A percentile compares a stretch with the other conserved stretches of the same genome.
Evolutionary conservation across 2,113 vertebrate genomes (phyloP).

Genomic region (Scartelaos histophorus): DNA sequence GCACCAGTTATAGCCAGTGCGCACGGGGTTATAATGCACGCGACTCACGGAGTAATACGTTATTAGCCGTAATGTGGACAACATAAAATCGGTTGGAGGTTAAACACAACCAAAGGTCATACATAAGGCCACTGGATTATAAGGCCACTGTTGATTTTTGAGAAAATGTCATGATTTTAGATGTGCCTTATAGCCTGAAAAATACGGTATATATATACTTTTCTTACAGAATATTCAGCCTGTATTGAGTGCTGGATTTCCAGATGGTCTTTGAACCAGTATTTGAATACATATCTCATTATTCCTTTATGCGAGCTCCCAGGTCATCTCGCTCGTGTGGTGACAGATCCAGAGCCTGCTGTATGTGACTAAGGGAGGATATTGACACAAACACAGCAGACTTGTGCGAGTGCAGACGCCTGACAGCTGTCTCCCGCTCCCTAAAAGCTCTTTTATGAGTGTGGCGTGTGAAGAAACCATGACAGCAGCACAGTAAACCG

Average conservation of each 20-base stretch:
- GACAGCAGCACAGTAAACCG: conserved; percentile 11
- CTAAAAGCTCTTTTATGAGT: conserved; percentile 52
- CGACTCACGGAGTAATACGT: too few relatives aligned
- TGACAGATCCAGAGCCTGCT: conserved; percentile 1
- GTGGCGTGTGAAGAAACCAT: conserved; percentile 18
- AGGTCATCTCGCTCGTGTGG: background rate
- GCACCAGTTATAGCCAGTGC: too few relatives aligned
- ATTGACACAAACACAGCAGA: conserved; percentile 27
- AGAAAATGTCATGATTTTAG: too few relatives aligned
- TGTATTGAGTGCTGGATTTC: background rate
- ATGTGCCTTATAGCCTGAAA: too few relatives aligned
- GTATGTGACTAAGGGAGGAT: conserved; percentile 12
- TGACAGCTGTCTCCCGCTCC: conserved; percentile 49
- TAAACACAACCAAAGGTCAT: too few relatives aligned
- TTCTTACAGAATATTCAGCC: background rate
- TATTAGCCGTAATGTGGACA: too few relatives aligned
- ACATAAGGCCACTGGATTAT: too few relatives aligned
- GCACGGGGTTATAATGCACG: too few relatives aligned
- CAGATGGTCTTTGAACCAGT: background rate
- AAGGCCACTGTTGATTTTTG: too few relatives aligned
- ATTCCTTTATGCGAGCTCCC: background rate
- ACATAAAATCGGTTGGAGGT: too few relatives aligned
- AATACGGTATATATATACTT: too few relatives aligned
- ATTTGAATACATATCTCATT: background rate
- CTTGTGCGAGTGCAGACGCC: conserved; percentile 35